Evolutionary conservation across 2,888 invertebrate species (phyloP).

Genomic region (Gerosis bhagava): DNA sequence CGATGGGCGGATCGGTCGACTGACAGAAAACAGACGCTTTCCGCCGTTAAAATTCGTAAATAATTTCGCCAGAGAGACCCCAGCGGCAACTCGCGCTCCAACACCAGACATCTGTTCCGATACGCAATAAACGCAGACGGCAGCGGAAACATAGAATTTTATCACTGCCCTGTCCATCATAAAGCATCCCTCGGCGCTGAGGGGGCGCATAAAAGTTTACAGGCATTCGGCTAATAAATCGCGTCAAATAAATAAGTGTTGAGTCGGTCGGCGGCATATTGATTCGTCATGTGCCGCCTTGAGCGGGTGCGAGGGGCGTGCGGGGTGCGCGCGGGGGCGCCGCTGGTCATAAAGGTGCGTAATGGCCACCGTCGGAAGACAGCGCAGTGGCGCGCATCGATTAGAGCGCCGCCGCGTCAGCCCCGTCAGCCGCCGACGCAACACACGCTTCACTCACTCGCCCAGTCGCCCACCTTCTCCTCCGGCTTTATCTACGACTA

Average conservation of each 20-base stretch:
- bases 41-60: constrained; percentile 41
- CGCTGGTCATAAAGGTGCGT: constrained; percentile 89
- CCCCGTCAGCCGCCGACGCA: constrained; percentile 79
- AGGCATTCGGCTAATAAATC: constrained; percentile 81
- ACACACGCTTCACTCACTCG: constrained; percentile 38
- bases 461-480: background rate
- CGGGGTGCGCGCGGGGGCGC: constrained; percentile 57
- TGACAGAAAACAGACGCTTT: constrained; percentile 34
- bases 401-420: constrained; percentile 81
- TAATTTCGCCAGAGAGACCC: constrained; percentile 39
- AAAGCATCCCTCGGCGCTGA: constrained; percentile 64
- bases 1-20: constrained; percentile 5
- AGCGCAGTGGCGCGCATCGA: constrained; percentile 88
- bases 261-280: constrained; percentile 82
- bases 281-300: constrained; percentile 82
- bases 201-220: constrained; percentile 78
- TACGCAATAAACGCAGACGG: constrained; percentile 67
- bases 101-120: constrained; percentile 65
- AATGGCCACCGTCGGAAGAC: constrained; percentile 87
- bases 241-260: constrained; percentile 82
- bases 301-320: constrained; percentile 46
- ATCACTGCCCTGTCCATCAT: constrained; percentile 74
- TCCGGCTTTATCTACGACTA: background rate
- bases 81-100: too few species aligned
- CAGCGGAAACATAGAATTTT: constrained; percentile 71